Evolutionary conservation across 1,140 invertebrate genomes (phyloP).

Genomic region (Propsilocerus akamusi): DNA sequence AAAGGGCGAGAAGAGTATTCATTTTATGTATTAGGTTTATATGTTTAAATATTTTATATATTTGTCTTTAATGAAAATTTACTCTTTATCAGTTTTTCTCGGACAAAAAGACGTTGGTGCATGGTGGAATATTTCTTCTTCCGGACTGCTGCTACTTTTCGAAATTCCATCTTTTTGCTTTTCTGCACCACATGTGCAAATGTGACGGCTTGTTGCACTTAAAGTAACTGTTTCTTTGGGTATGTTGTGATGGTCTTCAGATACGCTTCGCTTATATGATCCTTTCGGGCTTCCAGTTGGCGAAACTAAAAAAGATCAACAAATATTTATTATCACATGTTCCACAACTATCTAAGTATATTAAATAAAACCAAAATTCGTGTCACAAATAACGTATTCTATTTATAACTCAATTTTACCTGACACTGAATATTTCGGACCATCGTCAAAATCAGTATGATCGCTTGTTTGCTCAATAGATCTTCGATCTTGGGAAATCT

Average conservation of each 20-base stretch:
- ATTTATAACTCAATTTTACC: too few relatives aligned
- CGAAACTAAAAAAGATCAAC: too few relatives aligned
- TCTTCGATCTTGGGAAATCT: neutral
- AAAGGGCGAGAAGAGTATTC: neutral
- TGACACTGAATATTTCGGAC: neutral
- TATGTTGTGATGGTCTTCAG: neutral
- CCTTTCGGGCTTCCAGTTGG: neutral
- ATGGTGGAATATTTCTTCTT: neutral
- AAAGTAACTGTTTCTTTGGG: neutral
- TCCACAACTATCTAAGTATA: too few relatives aligned
- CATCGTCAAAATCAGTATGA: neutral
- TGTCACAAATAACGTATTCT: too few relatives aligned
- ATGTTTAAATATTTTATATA: too few relatives aligned
- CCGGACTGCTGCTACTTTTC: neutral
- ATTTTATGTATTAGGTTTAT: too few relatives aligned
- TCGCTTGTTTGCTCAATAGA: neutral
- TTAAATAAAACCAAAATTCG: too few relatives aligned
- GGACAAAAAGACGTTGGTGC: neutral
- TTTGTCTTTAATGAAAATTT: neutral
- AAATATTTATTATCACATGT: too few relatives aligned
- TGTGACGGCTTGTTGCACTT: neutral
- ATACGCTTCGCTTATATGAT: neutral
- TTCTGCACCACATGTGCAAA: neutral
- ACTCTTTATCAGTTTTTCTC: neutral
- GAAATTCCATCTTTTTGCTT: neutral